Base-by-base conservation (phyloP, 92 coral and sea anemone genomes). In the Actinostola sp. region DNA sequence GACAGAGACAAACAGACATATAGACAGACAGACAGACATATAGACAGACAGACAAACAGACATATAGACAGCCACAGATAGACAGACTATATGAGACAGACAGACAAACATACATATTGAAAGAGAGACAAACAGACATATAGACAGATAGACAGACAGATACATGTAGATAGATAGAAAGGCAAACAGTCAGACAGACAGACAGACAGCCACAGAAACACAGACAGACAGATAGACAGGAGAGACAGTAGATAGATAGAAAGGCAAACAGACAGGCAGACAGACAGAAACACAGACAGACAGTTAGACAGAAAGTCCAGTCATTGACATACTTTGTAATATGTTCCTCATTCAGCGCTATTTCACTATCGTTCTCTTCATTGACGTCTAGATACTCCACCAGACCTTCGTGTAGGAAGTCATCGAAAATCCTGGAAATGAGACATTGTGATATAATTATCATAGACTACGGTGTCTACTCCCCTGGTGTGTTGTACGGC, bases 301-400 rank as follows among this genome's bases (percentile, higher is more conserved):
- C 7, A 41, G 1, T 0, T 24, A 14, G 25, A 25, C 2, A 8
- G 34, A 35, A 39, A n/a, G 54, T 4, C 11, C 11, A 36, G 42
- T 4, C 10, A n/a, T 6, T 0, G 49, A 57, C 73, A 46, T 89
- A 93, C 98, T 86, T 84, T 10, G 86, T 67, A 28, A 94, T 70
- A 34, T 92, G 88, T 53, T 88, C 82, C 66, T 94, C 98, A 33
- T 83, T 82, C 0, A 94, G 80, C 0, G 98, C 94, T 58, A 94
- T 80, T 25, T 89, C 89, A 69, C 98, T 88, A 82, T 91, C 97
- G 64, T 94, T 94, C 73, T 91, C 98, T 71, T 91, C 98, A 31
- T 94, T 94, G 13, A 94, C 98, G 62, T 94, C 98, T 36, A 94
- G 71, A 53, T 91, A 91, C 75, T 94, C 97, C 8, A 91, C 95